Conservation (phyloP, 2,888 invertebrate species). For the Mactromeris polynyma region DNA sequence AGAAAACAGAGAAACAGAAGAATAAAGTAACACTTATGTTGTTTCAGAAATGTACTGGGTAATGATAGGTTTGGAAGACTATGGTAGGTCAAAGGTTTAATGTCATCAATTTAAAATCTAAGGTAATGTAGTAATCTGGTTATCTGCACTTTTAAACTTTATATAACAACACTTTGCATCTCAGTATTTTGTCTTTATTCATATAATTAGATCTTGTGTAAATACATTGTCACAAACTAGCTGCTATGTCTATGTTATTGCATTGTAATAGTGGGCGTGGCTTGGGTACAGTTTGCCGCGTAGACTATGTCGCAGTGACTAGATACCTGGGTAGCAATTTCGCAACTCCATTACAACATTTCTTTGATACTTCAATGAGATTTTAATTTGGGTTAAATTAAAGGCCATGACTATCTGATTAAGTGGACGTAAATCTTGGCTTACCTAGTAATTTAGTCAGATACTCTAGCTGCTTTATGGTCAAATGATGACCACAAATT, state of each 20-base stretch:
- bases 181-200: slow-evolving; percentile 1
- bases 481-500: slow-evolving; percentile 21
- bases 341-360: slow-evolving; percentile 32
- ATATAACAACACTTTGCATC: not conserved
- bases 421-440: slow-evolving; percentile 29
- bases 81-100: slow-evolving; percentile 1
- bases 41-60: not conserved
- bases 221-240: not conserved
- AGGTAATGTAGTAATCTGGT: not conserved
- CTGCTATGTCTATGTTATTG: slow-evolving; percentile 23
- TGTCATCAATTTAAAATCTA: not conserved
- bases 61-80: not conserved
- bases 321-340: slow-evolving; percentile 38
- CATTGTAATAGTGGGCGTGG: slow-evolving; percentile 38
- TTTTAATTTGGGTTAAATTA: slow-evolving; percentile 41
- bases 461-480: slow-evolving; percentile 37
- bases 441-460: slow-evolving; percentile 31
- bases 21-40: not conserved
- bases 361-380: slow-evolving; percentile 42
- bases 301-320: not conserved
- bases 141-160: slow-evolving; percentile 7
- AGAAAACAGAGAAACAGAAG: not conserved
- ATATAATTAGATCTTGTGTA: not conserved
- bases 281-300: not conserved
- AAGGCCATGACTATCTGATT: slow-evolving; percentile 41